These are phyloP conservation scores for Meandrina meandrites DNA, from an alignment of 92 coral and sea anemone genomes.

Conservation along the genomic window DNA sequence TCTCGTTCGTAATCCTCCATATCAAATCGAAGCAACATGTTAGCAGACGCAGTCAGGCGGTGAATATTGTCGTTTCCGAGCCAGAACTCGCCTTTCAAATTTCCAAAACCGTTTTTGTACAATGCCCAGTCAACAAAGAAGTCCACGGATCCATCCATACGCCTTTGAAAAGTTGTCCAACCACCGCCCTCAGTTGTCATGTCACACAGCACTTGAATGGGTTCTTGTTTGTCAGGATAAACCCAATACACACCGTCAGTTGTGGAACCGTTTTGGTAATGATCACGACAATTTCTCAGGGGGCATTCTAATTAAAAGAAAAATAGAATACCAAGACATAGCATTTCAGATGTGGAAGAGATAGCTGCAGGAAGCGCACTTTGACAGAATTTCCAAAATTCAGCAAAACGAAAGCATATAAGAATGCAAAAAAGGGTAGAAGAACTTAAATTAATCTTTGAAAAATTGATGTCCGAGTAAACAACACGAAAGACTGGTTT, in stretches of 20 bases:
- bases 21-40: constrained; percentile 46
- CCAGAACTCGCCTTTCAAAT: constrained; percentile 54
- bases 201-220: constrained; percentile 43
- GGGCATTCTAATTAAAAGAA: constrained; percentile 6
- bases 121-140: constrained; percentile 24
- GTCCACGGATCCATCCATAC: constrained; percentile 37
- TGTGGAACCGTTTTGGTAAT: neutral
- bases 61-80: constrained; percentile 51
- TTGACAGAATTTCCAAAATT: neutral
- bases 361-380: neutral
- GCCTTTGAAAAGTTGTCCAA: constrained; percentile 36
- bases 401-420: no score
- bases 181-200: constrained; percentile 41
- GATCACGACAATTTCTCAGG: constrained; percentile 19
- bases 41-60: constrained; percentile 35
- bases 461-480: no score
- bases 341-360: neutral
- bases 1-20: constrained; percentile 55
- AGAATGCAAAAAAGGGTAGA: no score
- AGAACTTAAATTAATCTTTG: no score
- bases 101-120: constrained; percentile 55
- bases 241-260: constrained; percentile 24
- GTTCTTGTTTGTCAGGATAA: constrained; percentile 20
- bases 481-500: no score
- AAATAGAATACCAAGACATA: neutral